phyloP scores from a whole-genome alignment of 2,888 invertebrate genomes.

The Polietes domitor region DNA sequence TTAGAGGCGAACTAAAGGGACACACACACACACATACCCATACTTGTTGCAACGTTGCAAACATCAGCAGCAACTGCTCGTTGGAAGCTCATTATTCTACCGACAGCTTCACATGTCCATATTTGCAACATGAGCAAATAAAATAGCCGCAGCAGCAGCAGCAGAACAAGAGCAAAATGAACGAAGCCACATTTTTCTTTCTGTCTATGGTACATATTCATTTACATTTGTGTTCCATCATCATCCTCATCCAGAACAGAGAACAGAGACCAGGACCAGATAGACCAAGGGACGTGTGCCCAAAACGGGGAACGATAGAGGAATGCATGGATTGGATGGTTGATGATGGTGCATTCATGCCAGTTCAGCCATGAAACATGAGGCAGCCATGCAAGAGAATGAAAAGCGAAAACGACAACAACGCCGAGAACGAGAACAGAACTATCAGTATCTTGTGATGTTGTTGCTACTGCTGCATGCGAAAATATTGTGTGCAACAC shows the following conservation, averaged over 20 bases:
- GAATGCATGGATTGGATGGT: no score
- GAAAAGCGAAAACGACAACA: conserved; percentile 3
- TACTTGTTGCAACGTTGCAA: neutral
- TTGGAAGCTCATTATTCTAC: neutral
- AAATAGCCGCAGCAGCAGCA: neutral
- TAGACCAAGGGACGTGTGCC: no score
- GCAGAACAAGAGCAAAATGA: neutral
- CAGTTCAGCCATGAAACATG: neutral
- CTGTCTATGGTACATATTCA: neutral
- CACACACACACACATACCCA: neutral
- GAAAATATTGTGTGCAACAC: neutral
- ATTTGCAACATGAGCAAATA: neutral
- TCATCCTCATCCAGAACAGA: neutral
- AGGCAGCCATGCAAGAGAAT: neutral
- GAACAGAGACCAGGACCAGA: neutral
- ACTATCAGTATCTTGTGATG: neutral
- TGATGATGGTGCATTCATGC: neutral
- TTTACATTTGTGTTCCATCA: neutral
- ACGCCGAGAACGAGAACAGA: conserved; percentile 3
- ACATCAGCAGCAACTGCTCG: neutral
- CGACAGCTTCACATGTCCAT: conserved; percentile 1
- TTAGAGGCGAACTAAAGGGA: neutral
- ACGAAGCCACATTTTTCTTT: neutral
- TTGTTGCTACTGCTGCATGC: neutral
- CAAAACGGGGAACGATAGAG: no score